These are phyloP conservation scores for Bos taurus DNA, from an alignment of 2,113 vertebrate species.

Conservation along the genomic window DNA sequence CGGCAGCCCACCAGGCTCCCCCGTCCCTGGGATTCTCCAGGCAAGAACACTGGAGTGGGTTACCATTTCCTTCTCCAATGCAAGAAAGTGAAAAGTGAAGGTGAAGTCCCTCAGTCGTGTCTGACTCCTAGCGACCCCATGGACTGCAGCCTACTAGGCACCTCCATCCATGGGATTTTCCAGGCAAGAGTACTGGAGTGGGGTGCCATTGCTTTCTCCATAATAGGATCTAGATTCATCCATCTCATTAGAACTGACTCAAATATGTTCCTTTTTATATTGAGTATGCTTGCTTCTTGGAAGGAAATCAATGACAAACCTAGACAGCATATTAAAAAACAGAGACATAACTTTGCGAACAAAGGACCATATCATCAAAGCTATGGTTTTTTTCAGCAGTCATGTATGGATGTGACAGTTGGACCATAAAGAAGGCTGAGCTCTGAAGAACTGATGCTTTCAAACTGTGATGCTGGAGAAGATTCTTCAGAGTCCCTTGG, in stretches of 20 bases:
- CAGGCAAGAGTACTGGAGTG: too few species aligned
- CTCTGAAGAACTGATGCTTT: not conserved
- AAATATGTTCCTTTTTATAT: not conserved
- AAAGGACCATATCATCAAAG: not conserved
- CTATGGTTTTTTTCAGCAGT: not conserved
- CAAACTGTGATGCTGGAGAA: not conserved
- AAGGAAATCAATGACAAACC: not conserved
- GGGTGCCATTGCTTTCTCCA: too few species aligned
- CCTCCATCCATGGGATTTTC: too few species aligned
- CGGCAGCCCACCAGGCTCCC: too few species aligned
- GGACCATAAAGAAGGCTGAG: not conserved
- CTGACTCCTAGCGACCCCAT: too few species aligned
- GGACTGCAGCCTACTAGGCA: too few species aligned
- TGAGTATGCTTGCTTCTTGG: not conserved
- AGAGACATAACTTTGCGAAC: not conserved
- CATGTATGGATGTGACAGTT: not conserved
- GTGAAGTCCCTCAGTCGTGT: too few species aligned
- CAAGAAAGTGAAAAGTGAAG: too few species aligned
- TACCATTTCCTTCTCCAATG: too few species aligned
- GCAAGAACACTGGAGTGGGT: too few species aligned
- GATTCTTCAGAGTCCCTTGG: not conserved
- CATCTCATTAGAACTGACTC: not conserved
- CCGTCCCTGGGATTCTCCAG: too few species aligned
- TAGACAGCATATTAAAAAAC: not conserved
- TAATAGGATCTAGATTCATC: not conserved